Percentiles rank a stretch among this genome's conserved stretches.
Evolutionary conservation across 2,888 invertebrate genomes (phyloP).

Genomic region (Brachyptera risi): DNA sequence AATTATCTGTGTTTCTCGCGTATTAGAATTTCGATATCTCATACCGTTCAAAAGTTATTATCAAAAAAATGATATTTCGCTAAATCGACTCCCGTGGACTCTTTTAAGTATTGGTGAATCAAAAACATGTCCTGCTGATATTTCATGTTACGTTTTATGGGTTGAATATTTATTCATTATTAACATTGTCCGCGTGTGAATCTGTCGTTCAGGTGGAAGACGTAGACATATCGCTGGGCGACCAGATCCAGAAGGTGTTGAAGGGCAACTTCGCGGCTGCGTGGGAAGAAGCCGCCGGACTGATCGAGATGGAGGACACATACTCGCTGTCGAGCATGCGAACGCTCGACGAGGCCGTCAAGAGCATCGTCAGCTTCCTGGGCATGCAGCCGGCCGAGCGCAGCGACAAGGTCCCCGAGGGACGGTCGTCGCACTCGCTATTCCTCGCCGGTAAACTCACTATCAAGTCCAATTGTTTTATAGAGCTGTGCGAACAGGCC

Average conservation of each 20-base stretch:
- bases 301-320: constrained; percentile 82
- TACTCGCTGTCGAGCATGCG: constrained; percentile 80
- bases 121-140: no score
- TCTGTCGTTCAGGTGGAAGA: constrained; percentile 93
- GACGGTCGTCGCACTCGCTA: constrained; percentile 75
- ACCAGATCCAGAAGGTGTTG: constrained; percentile 76
- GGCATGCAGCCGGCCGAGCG: constrained; percentile 83
- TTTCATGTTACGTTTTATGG: no score
- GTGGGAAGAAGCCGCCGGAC: constrained; percentile 57
- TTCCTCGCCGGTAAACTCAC: constrained; percentile 63
- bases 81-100: no score
- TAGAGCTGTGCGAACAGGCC: no score
- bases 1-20: no score
- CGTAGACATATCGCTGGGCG: constrained; percentile 76
- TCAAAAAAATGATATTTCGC: no score
- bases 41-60: no score
- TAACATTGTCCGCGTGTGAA: no score
- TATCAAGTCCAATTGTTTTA: no score
- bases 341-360: constrained; percentile 77
- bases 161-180: no score
- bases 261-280: constrained; percentile 62
- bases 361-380: constrained; percentile 74
- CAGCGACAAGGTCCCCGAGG: constrained; percentile 77
- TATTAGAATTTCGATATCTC: no score
- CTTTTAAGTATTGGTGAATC: no score